Evolutionary conservation across 2,113 vertebrate genomes (phyloP).

Genomic region (Pluvialis apricaria): DNA sequence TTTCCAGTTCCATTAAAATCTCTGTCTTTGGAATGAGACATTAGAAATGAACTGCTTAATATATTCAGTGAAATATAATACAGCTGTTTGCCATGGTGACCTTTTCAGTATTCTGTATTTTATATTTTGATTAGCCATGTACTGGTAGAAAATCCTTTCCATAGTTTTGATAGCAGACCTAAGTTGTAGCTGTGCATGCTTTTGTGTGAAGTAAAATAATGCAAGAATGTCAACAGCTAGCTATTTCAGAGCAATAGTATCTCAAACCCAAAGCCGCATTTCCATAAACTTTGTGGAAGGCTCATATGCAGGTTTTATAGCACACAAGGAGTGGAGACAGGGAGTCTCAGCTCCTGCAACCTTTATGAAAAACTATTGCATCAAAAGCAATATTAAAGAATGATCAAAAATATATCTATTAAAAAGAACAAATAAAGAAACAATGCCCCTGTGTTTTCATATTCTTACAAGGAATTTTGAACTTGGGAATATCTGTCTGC

Average conservation of each 20-base stretch:
- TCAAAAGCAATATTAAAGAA: background rate
- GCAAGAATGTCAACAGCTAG: background rate
- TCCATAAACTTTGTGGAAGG: background rate
- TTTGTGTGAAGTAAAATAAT: background rate
- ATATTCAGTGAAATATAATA: constrained; percentile 9
- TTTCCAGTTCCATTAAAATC: constrained; percentile 40
- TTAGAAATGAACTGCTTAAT: constrained; percentile 38
- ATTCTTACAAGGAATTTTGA: background rate
- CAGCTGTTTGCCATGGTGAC: constrained; percentile 49
- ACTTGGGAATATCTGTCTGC: background rate
- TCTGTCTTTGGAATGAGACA: constrained; percentile 13
- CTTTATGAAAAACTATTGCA: background rate
- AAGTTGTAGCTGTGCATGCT: background rate
- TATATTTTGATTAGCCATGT: constrained; percentile 34
- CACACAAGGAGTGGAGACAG: background rate
- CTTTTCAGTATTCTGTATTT: constrained; percentile 55
- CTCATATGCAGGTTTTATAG: background rate
- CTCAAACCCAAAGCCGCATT: background rate
- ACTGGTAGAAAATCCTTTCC: background rate
- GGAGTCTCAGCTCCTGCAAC: background rate
- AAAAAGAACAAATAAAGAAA: background rate
- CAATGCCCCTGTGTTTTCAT: background rate
- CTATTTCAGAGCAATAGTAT: background rate
- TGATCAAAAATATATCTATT: background rate
- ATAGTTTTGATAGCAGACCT: background rate